Base-by-base conservation (phyloP, 1,140 invertebrate genomes). In the Agrypnia vestita region DNA sequence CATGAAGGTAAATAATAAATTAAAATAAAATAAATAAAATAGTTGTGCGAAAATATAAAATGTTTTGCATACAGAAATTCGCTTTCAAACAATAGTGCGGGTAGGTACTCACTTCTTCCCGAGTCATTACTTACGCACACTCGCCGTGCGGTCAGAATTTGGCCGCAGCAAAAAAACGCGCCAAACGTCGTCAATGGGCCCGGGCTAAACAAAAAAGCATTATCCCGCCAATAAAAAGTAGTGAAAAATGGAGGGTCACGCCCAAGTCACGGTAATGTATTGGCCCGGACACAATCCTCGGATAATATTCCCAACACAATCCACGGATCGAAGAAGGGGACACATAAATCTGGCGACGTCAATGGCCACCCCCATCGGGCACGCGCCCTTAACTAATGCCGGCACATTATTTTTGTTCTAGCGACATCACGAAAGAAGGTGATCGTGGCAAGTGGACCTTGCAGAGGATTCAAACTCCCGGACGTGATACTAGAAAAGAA, bases 191-290 rank as follows among this genome's bases (percentile, higher is more conserved):
- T 25, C 19, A 62, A 62, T 13, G 59, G 59, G 55, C 75, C 46
- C 59, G 44, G 49, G 69, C 4, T 55, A 69, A 79, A 79, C 78
- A 80, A 82, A 76, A 76, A 79, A 55, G 61, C 76, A 83, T 80
- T 83, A 80, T 83, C 77, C 79, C 64, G 44, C 71, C 76, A 83
- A 83, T 83, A 83, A 83, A 83, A 83, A 83, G 76, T 76, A 69
- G 78, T 83, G 81, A 83, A 83, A 83, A 83, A 83, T 83, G 75
- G 69, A 75, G 78, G 81, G 81, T 82, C 78, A 78, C 81, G 81
- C 78, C 81, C 81, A 62, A 61, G 44, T 69, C 51, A 56, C 72
- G 69, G 78, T 82, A 82, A 82, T 77, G 80, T 82, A 82, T 82
- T 79, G 80, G 80, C 55, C 77, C 61, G 62, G 69, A 76, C 61